Conservation (phyloP, 2,888 invertebrate genomes). For the Eilema griseolum region DNA sequence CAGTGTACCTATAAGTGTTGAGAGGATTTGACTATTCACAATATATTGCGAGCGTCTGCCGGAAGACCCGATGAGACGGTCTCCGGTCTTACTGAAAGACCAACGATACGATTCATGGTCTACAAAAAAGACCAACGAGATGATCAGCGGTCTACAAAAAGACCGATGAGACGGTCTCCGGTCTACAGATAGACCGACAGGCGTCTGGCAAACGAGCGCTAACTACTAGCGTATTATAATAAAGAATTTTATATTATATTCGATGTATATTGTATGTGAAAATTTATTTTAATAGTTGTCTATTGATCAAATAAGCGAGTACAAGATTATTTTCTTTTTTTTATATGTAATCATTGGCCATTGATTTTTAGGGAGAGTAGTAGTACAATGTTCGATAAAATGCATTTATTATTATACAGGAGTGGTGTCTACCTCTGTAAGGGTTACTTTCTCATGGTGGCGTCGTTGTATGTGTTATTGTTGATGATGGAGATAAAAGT, state of each 20-base stretch:
- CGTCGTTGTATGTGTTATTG: slow-evolving; percentile 53
- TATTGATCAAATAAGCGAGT: slow-evolving; percentile 73
- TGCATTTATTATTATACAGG: slow-evolving; percentile 80
- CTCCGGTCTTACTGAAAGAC: neutral
- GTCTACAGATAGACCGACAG: neutral
- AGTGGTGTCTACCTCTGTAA: slow-evolving; percentile 56
- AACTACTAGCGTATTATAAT: slow-evolving; percentile 59
- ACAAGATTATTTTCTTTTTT: slow-evolving; percentile 59
- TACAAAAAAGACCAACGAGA: too few relatives aligned
- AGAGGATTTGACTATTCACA: slow-evolving; percentile 64
- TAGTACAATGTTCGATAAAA: slow-evolving; percentile 76
- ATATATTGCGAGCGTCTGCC: slow-evolving; percentile 31
- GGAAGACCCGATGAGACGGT: neutral
- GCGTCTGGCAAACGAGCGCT: slow-evolving; percentile 43
- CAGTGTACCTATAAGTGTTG: slow-evolving; percentile 65
- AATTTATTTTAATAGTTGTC: slow-evolving; percentile 75
- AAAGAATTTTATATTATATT: slow-evolving; percentile 78
- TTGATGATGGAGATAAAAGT: slow-evolving; percentile 50
- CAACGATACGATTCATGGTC: too few relatives aligned
- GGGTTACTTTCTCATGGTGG: slow-evolving; percentile 57
- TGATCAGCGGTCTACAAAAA: too few relatives aligned
- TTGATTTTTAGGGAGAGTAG: slow-evolving; percentile 54
- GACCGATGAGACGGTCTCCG: neutral
- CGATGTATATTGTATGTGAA: slow-evolving; percentile 80
- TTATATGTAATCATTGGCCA: slow-evolving; percentile 54